These are phyloP conservation scores for Nasonovia ribisnigri DNA, from an alignment of 2,888 invertebrate genomes.

Conservation along the genomic window DNA sequence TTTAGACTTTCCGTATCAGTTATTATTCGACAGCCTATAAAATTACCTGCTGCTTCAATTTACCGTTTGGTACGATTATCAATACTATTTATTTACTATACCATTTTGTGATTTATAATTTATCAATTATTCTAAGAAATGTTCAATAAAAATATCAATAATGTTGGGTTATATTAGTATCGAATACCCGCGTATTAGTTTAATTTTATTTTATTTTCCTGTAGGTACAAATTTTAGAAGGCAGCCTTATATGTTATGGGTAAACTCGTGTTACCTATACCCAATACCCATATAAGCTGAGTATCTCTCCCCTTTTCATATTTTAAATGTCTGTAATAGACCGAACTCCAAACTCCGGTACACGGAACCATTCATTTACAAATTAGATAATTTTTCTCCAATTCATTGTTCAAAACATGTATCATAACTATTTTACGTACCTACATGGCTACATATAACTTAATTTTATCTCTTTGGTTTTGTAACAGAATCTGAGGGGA, in stretches of 20 bases:
- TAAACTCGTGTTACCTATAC: not conserved
- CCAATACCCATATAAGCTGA: not conserved
- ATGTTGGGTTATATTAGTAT: no score
- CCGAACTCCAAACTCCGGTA: not conserved
- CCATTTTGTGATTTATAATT: no score
- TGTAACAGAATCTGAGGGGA: not conserved
- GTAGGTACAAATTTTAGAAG: not conserved
- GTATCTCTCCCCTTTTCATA: not conserved
- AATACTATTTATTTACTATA: no score
- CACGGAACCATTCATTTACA: not conserved
- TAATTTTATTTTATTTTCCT: no score
- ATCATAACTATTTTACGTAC: not conserved
- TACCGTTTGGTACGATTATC: no score
- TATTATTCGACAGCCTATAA: no score
- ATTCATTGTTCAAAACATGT: not conserved
- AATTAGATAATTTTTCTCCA: not conserved
- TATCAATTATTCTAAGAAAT: no score
- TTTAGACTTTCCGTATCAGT: no score
- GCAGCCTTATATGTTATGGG: not conserved
- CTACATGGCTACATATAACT: not conserved
- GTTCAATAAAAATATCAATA: no score
- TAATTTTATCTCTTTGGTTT: not conserved
- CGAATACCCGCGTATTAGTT: no score
- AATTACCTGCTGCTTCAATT: no score
- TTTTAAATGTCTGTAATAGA: not conserved